These are phyloP conservation scores for Pilophorus perplexus DNA, from an alignment of 2,888 invertebrate species.

Conservation along the genomic window DNA sequence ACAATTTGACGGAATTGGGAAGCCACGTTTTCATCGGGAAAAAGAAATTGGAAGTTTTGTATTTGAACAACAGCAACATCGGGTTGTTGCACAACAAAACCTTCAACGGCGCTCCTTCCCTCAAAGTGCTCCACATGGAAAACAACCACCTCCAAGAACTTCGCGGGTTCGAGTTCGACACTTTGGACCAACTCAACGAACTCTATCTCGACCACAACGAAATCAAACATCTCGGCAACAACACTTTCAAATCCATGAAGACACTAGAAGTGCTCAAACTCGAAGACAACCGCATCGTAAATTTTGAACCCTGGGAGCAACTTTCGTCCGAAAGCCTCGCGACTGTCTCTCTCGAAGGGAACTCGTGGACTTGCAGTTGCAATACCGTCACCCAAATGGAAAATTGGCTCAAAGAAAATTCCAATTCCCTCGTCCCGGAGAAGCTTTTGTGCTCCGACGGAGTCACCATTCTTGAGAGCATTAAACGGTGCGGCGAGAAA, in stretches of 20 bases:
- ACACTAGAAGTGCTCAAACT: slow-evolving; percentile 76
- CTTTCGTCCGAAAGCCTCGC: slow-evolving; percentile 61
- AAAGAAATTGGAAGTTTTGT: slow-evolving; percentile 81
- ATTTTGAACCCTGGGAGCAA: slow-evolving; percentile 78
- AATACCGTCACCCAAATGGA: slow-evolving; percentile 72
- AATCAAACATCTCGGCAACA: slow-evolving; percentile 74
- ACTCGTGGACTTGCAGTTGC: slow-evolving; percentile 88
- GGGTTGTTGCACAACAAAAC: slow-evolving; percentile 84
- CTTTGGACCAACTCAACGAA: slow-evolving; percentile 73
- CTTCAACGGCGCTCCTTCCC: slow-evolving; percentile 76
- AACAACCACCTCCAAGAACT: slow-evolving; percentile 77
- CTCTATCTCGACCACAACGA: slow-evolving; percentile 83
- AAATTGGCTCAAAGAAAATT: slow-evolving; percentile 77
- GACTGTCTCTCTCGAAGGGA: slow-evolving; percentile 76
- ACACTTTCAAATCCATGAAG: slow-evolving; percentile 72
- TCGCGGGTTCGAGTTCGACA: slow-evolving; percentile 81
- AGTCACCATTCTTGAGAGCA: slow-evolving; percentile 72
- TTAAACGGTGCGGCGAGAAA: slow-evolving; percentile 77
- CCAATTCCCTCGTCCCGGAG: slow-evolving; percentile 72
- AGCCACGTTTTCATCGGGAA: slow-evolving; percentile 86
- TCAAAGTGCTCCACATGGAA: slow-evolving; percentile 79
- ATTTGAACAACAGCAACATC: slow-evolving; percentile 80
- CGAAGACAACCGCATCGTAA: slow-evolving; percentile 78
- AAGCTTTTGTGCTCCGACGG: slow-evolving; percentile 79
- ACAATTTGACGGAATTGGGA: slow-evolving; percentile 77